Evolutionary conservation across 1,140 invertebrate species (phyloP).

Genomic region (Calephelis nemesis): DNA sequence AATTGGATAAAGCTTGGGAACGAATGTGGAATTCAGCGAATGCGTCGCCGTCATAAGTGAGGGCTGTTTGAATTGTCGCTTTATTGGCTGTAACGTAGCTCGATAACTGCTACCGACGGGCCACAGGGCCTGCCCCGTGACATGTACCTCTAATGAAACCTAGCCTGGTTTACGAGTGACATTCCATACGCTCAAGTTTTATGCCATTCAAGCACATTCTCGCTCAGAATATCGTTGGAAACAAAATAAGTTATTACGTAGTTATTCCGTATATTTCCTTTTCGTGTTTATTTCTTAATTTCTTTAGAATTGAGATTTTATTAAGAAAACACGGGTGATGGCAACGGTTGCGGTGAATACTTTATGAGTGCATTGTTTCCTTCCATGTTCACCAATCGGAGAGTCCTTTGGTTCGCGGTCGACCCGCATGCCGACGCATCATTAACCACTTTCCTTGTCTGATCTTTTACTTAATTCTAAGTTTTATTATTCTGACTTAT

Average conservation of each 20-base stretch:
- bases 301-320: constrained; percentile 18
- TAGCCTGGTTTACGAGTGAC: constrained; percentile 52
- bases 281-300: constrained; percentile 21
- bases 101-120: constrained; percentile 45
- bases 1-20: constrained; percentile 76
- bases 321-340: constrained; percentile 31
- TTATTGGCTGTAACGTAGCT: constrained; percentile 70
- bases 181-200: constrained; percentile 50
- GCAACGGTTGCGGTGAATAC: constrained; percentile 59
- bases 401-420: constrained; percentile 67
- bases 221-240: neutral
- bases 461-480: constrained; percentile 43
- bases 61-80: constrained; percentile 71
- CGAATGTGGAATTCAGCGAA: constrained; percentile 59
- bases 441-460: constrained; percentile 43
- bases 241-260: constrained; percentile 2
- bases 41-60: constrained; percentile 40
- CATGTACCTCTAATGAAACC: constrained; percentile 59
- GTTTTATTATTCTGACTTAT: constrained; percentile 34
- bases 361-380: constrained; percentile 73
- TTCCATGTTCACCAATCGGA: constrained; percentile 45
- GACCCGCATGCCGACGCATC: constrained; percentile 64
- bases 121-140: constrained; percentile 30
- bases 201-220: neutral
- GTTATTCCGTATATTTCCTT: constrained; percentile 23